Evolutionary conservation across 2,113 vertebrate species (phyloP).

Genomic region (Pseudonaja textilis): DNA sequence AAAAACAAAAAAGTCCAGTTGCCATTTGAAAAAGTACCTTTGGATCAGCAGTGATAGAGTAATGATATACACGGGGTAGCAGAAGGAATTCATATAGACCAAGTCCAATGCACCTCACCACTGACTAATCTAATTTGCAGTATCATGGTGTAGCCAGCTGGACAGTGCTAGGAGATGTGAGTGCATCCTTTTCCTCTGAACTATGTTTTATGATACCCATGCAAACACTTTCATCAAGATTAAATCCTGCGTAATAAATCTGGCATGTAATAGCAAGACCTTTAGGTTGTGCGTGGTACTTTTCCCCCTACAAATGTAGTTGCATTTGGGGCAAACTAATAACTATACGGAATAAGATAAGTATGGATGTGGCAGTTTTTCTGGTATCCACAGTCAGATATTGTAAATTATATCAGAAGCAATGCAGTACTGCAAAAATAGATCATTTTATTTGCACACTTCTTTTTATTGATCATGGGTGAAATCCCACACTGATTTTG

Average conservation of each 20-base stretch:
- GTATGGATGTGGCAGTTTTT: background rate
- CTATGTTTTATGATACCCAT: background rate
- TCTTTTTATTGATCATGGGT: background rate
- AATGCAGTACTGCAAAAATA: background rate
- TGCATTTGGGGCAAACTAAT: background rate
- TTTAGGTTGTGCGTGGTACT: background rate
- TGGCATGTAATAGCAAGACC: background rate
- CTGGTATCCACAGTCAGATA: background rate
- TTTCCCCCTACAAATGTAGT: background rate
- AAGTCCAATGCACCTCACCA: background rate
- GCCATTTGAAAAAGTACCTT: no score
- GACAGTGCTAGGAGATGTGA: background rate
- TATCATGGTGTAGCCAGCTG: background rate
- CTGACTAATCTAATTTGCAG: background rate
- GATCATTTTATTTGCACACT: background rate
- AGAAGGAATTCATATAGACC: background rate
- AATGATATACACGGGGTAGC: background rate
- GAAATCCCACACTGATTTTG: background rate
- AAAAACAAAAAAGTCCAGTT: no score
- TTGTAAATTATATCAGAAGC: background rate
- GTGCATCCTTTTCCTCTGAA: background rate
- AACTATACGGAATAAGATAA: background rate
- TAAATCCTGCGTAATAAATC: background rate
- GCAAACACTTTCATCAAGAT: background rate
- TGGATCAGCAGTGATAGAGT: no score